phyloP scores from a whole-genome alignment of 2,888 invertebrate species.

The Chironomus riparius region DNA sequence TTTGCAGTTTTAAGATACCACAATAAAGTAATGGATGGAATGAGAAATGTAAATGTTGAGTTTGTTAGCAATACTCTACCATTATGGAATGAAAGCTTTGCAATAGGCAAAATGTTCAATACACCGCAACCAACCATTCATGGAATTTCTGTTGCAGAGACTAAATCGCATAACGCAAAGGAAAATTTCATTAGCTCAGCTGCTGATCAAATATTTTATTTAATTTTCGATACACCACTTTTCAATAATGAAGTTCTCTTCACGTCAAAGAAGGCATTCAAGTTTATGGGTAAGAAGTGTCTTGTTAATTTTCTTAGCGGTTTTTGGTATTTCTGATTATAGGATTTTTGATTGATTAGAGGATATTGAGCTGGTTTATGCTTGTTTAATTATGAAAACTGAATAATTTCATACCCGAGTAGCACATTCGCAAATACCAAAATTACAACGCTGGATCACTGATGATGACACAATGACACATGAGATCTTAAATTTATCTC shows the following conservation, averaged over 20 bases:
- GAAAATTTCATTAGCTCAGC: no score
- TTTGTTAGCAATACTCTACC: conserved; percentile 5
- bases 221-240: conserved; percentile 33
- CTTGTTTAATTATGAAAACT: no score
- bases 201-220: conserved; percentile 33
- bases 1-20: conserved; percentile 26
- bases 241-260: conserved; percentile 33
- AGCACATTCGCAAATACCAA: no score
- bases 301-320: no score
- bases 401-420: no score
- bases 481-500: no score
- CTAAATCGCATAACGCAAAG: conserved; percentile 28
- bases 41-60: conserved; percentile 25
- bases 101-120: conserved; percentile 31
- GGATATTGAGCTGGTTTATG: no score
- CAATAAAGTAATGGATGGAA: conserved; percentile 33
- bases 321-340: no score
- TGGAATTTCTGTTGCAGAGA: conserved; percentile 32
- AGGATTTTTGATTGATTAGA: no score
- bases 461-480: no score
- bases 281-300: no score
- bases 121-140: conserved; percentile 25
- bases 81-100: conserved; percentile 33
- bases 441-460: no score
- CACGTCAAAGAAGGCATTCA: neutral